Percentiles rank a stretch among this genome's conserved stretches.
Conservation (phyloP, 2,888 invertebrate genomes). For the Cheiracanthium punctorium region DNA sequence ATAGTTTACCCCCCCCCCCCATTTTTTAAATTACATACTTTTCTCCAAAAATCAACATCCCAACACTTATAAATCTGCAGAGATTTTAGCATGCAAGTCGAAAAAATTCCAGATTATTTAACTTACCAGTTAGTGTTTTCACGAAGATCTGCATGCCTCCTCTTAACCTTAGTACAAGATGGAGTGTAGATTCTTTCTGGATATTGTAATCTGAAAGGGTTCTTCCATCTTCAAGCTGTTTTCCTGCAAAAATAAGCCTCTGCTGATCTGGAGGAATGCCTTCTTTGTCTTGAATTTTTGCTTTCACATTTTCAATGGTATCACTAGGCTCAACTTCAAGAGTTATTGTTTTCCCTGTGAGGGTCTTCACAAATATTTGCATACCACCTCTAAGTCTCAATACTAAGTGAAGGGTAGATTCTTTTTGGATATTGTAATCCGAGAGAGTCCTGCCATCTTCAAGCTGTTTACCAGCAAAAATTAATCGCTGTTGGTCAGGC, state of each 20-base stretch:
- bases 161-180: slow-evolving; percentile 76
- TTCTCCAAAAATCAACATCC: neutral
- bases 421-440: slow-evolving; percentile 82
- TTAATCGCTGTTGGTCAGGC: slow-evolving; percentile 90
- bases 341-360: slow-evolving; percentile 94
- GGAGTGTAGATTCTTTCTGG: slow-evolving; percentile 78
- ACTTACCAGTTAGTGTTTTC: slow-evolving; percentile 95
- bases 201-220: slow-evolving; percentile 82
- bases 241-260: slow-evolving; percentile 83
- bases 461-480: slow-evolving; percentile 81
- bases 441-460: slow-evolving; percentile 81
- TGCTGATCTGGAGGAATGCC: slow-evolving; percentile 94
- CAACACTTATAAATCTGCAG: neutral
- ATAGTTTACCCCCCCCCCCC: too few relatives aligned
- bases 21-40: neutral
- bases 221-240: slow-evolving; percentile 81
- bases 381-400: slow-evolving; percentile 79
- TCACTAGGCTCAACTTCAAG: slow-evolving; percentile 94
- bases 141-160: slow-evolving; percentile 82
- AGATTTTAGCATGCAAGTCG: too few relatives aligned
- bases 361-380: slow-evolving; percentile 98
- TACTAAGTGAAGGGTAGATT: slow-evolving; percentile 76
- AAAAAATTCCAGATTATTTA: too few relatives aligned
- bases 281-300: slow-evolving; percentile 93
- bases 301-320: slow-evolving; percentile 95